These are phyloP conservation scores for Bellardia bayeri DNA, from an alignment of 2,888 invertebrate genomes.

Conservation along the genomic window DNA sequence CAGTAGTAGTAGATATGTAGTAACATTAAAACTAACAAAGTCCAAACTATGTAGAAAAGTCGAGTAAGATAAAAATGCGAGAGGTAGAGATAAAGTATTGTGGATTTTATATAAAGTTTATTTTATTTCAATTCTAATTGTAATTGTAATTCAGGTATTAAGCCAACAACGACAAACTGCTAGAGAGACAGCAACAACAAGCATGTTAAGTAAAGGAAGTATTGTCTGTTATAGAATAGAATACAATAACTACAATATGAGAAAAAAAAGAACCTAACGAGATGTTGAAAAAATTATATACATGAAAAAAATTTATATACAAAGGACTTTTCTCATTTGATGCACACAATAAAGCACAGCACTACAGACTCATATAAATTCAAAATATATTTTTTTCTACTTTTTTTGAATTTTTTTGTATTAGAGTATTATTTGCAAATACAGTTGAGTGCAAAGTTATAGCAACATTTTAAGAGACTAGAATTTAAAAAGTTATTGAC, in stretches of 20 bases:
- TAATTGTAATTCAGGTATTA: conserved; percentile 71
- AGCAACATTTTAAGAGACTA: neutral
- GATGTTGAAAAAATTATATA: conserved; percentile 52
- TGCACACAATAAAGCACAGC: conserved; percentile 72
- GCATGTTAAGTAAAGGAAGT: conserved; percentile 54
- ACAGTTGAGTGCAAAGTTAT: neutral
- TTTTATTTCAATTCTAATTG: conserved; percentile 72
- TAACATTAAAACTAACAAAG: conserved; percentile 44
- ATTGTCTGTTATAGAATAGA: conserved; percentile 56
- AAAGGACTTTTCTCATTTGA: conserved; percentile 72
- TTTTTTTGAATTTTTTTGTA: neutral
- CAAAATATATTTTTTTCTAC: conserved; percentile 25
- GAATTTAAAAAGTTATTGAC: neutral
- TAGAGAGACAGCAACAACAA: neutral
- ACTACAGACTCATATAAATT: conserved; percentile 57
- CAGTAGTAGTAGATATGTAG: too few species aligned
- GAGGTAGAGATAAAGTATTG: conserved; percentile 12
- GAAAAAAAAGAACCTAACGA: conserved; percentile 45
- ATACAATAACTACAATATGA: conserved; percentile 31
- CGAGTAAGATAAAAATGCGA: neutral
- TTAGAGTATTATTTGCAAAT: conserved; percentile 17
- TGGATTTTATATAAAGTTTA: conserved; percentile 59
- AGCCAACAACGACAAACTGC: conserved; percentile 46
- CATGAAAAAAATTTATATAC: conserved; percentile 36
- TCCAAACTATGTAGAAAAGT: neutral